phyloP scores from a whole-genome alignment of 2,113 vertebrate species.

The Phasianus colchicus region DNA sequence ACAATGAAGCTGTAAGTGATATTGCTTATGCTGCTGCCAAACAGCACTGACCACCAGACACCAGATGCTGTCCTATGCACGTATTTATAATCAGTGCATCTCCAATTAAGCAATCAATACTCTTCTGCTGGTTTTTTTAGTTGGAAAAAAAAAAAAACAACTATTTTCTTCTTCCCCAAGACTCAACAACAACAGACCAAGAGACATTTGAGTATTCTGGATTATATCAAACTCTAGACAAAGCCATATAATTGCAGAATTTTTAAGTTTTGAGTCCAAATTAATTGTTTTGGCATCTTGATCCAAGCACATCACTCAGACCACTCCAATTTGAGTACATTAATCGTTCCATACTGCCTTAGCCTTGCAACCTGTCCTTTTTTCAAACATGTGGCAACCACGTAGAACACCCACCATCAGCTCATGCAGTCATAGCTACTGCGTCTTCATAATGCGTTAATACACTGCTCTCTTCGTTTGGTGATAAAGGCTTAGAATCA shows the following conservation, averaged over 20 bases:
- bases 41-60: background rate
- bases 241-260: background rate
- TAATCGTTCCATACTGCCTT: background rate
- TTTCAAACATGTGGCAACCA: background rate
- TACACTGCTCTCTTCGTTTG: conserved; percentile 42
- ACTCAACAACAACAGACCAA: background rate
- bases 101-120: background rate
- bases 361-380: background rate
- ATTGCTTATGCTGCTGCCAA: background rate
- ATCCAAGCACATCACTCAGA: background rate
- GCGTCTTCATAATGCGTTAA: conserved; percentile 31
- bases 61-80: background rate
- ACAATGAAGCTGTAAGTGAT: background rate
- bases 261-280: background rate
- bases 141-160: background rate
- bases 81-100: background rate
- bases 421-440: conserved; percentile 12
- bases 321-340: background rate
- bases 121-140: background rate
- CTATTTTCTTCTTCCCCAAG: background rate
- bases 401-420: background rate
- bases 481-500: conserved; percentile 53
- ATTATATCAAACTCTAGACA: background rate
- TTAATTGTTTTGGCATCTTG: background rate
- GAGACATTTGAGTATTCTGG: background rate